phyloP scores from a whole-genome alignment of 2,797 vertebrate genomes.

The Coendou prehensilis region DNA sequence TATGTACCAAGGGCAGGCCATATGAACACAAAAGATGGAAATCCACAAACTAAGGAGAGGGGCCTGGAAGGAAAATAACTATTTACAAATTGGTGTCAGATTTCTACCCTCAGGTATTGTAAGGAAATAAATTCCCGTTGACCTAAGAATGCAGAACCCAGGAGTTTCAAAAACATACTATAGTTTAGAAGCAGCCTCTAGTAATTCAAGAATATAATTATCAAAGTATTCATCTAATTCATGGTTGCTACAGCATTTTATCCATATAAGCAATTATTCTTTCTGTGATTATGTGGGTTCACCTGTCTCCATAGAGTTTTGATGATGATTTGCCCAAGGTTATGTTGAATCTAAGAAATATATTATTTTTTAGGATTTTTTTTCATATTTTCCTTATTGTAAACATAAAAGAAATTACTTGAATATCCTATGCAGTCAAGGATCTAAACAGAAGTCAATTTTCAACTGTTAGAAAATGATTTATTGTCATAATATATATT shows the following conservation, averaged over 20 bases:
- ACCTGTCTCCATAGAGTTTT: not conserved
- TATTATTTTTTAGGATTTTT: not conserved
- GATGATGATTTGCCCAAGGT: not conserved
- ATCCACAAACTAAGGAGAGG: not conserved
- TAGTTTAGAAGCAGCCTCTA: too few relatives aligned
- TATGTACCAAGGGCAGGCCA: too few relatives aligned
- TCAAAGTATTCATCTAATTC: not conserved
- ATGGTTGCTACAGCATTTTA: not conserved
- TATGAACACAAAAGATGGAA: too few relatives aligned
- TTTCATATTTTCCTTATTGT: not conserved
- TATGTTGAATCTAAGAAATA: not conserved
- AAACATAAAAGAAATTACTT: not conserved
- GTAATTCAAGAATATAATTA: not conserved
- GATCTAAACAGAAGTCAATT: not conserved
- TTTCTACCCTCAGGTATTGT: too few relatives aligned
- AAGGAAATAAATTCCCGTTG: too few relatives aligned
- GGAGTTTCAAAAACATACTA: not conserved
- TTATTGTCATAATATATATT: not conserved
- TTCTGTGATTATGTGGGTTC: not conserved
- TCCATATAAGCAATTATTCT: not conserved
- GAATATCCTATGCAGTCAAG: not conserved
- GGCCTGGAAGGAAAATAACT: not conserved
- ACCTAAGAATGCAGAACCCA: not conserved
- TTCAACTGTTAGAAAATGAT: not conserved
- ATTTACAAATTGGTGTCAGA: not conserved